phyloP scores from a whole-genome alignment of 2,113 vertebrate species.

The Takifugu flavidus region DNA sequence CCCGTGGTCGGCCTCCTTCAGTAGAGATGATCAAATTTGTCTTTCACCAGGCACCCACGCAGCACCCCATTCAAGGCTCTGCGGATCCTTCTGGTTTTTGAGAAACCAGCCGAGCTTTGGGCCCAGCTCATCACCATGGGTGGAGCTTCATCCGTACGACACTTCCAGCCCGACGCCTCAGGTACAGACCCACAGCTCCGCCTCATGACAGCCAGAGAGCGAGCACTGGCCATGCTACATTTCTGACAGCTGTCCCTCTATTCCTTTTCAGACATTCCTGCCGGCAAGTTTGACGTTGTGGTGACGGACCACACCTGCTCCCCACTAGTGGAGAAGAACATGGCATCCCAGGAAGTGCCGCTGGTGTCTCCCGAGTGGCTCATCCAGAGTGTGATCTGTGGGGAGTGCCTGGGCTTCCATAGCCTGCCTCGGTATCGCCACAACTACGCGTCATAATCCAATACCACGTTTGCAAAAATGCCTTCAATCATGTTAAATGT shows the following conservation, averaged over 20 bases:
- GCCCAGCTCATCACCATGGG: slow-evolving; percentile 87
- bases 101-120: slow-evolving; percentile 87
- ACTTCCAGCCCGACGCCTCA: slow-evolving; percentile 78
- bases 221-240: not conserved
- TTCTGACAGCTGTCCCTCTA: too few species aligned
- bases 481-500: slow-evolving; percentile 74
- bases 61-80: slow-evolving; percentile 84
- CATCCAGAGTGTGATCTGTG: slow-evolving; percentile 90
- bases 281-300: slow-evolving; percentile 85
- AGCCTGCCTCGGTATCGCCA: slow-evolving; percentile 84
- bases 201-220: too few species aligned
- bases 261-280: slow-evolving; percentile 77
- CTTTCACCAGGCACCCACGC: slow-evolving; percentile 82
- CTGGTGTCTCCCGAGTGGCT: slow-evolving; percentile 93
- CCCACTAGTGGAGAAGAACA: slow-evolving; percentile 76
- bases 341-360: slow-evolving; percentile 79
- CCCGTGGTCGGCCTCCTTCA: too few species aligned
- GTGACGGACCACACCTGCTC: slow-evolving; percentile 85
- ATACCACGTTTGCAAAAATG: slow-evolving; percentile 45
- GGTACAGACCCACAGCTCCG: slow-evolving; percentile 66
- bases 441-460: slow-evolving; percentile 65
- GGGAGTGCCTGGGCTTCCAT: slow-evolving; percentile 81
- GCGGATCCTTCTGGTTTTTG: slow-evolving; percentile 85
- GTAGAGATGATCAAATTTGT: too few species aligned
- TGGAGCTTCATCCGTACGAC: slow-evolving; percentile 83